Evolutionary conservation across 2,797 vertebrate genomes (phyloP).

Genomic region (Etheostoma nigrum): DNA sequence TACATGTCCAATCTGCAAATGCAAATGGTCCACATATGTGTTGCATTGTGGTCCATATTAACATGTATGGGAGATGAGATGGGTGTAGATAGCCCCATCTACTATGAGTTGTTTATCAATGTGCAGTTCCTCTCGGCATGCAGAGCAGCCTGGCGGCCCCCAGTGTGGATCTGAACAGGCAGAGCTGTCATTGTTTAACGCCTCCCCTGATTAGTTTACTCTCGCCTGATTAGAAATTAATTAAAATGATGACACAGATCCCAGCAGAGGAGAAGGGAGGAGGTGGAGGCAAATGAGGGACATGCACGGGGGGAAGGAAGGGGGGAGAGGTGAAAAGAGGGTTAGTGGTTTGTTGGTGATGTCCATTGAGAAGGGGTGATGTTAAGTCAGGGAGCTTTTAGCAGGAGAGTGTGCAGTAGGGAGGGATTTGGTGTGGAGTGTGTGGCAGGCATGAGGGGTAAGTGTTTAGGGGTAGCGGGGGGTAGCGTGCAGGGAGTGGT

Average conservation of each 20-base stretch:
- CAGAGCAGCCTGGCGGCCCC: constrained; percentile 78
- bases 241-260: constrained; percentile 97
- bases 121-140: constrained; percentile 72
- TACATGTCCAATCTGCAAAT: constrained; percentile 43
- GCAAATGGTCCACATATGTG: constrained; percentile 51
- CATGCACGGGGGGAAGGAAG: constrained; percentile 10
- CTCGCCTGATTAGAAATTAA: constrained; percentile 92
- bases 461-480: constrained; percentile 72
- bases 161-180: constrained; percentile 77
- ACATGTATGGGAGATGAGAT: constrained; percentile 70
- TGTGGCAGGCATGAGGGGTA: constrained; percentile 69
- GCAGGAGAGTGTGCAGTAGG: constrained; percentile 67
- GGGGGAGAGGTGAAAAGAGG: constrained; percentile 57
- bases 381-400: constrained; percentile 76
- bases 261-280: constrained; percentile 87
- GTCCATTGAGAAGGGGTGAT: constrained; percentile 70
- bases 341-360: constrained; percentile 71
- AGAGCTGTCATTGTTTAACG: constrained; percentile 86
- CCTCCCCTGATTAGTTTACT: constrained; percentile 95
- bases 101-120: constrained; percentile 73
- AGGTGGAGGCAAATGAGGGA: constrained; percentile 72
- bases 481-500: constrained; percentile 58
- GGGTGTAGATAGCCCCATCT: constrained; percentile 63
- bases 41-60: constrained; percentile 50
- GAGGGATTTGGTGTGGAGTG: constrained; percentile 74